Evolutionary conservation across 2,888 invertebrate genomes (phyloP), one percentile per base, ranked within the genome.

Genomic region (Ceriagrion tenellum): DNA sequence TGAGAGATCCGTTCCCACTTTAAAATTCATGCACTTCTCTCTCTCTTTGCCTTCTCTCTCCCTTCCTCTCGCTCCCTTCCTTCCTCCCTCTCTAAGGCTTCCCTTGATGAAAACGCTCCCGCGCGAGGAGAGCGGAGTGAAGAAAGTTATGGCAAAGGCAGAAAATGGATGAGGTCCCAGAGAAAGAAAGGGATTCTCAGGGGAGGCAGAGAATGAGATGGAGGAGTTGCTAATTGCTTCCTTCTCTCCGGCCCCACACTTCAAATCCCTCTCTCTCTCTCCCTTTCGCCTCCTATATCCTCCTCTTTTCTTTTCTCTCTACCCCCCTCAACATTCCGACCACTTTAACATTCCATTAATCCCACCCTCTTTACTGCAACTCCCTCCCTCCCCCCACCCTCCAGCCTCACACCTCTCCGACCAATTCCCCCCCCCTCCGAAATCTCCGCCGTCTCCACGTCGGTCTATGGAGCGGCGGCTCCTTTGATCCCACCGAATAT

Each of bases 151-250:
- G 81, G 81, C 30, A 35, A 30, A 35, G 35, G 35, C 35, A 35
- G 30, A 35, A 18, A 35, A 59, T 20, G 16, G 35, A 26, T 35
- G 81, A 13, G 81, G 3, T 35, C 35, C 35, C 35, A n/a, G 8
- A 35, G 16, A 59, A 12, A 35, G 81, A 35, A 69, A 69, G 35
- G 30, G 30, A 6, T 81, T 81, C 59, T 81, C 35, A 81, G 81
- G 81, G 35, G 35, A 81, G 69, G n/a, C 20, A 69, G 35, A 93
- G 93, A 69, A 47, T 23, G 69, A 69, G 69, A 69, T 12, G 40
- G 89, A 89, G 23, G 93, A 93, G 93, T 93, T 93, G 93, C 93
- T 93, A 93, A 93, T 93, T 93, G 93, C 93, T 56, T 63, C 74
- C 69, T 74, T 23, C 69, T 74, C 69, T 40, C 23, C 90, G 56